These are phyloP conservation scores for Lycocerus yunnanus DNA, from an alignment of 2,888 invertebrate species.

Conservation along the genomic window DNA sequence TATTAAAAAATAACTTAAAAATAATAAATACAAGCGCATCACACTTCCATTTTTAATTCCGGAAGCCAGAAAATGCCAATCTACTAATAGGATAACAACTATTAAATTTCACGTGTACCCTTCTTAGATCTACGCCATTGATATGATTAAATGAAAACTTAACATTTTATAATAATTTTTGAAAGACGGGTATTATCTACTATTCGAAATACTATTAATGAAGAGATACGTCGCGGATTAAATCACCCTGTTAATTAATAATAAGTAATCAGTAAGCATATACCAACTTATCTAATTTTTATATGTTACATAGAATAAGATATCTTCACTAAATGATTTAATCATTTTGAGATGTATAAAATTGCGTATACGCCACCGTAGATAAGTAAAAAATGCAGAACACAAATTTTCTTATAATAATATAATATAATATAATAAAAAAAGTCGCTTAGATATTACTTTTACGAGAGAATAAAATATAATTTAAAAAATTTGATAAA, in stretches of 20 bases:
- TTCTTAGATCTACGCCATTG: slow-evolving; percentile 18
- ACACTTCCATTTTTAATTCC: slow-evolving; percentile 5
- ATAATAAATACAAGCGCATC: slow-evolving; percentile 3
- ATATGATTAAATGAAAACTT: slow-evolving; percentile 28
- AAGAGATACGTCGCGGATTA: slow-evolving; percentile 23
- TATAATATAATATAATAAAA: too few relatives aligned
- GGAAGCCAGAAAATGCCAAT: background rate
- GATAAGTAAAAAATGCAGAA: slow-evolving; percentile 1
- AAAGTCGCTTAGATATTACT: background rate
- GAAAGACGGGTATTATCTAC: slow-evolving; percentile 24
- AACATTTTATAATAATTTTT: slow-evolving; percentile 21
- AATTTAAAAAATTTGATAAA: background rate
- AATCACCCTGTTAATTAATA: slow-evolving; percentile 27
- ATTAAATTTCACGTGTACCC: background rate
- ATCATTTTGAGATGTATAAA: slow-evolving; percentile 5
- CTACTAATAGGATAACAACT: background rate
- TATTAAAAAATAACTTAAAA: background rate
- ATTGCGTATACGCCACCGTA: slow-evolving; percentile 10
- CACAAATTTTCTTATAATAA: background rate
- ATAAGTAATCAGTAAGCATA: slow-evolving; percentile 11
- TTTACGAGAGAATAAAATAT: background rate
- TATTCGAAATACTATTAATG: slow-evolving; percentile 23
- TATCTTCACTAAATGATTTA: background rate
- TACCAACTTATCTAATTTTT: background rate
- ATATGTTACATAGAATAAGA: background rate